A percentile compares a stretch with the other conserved stretches of the same genome.
Conservation (phyloP, 2,113 vertebrate species). For the Spea multiplicata region DNA sequence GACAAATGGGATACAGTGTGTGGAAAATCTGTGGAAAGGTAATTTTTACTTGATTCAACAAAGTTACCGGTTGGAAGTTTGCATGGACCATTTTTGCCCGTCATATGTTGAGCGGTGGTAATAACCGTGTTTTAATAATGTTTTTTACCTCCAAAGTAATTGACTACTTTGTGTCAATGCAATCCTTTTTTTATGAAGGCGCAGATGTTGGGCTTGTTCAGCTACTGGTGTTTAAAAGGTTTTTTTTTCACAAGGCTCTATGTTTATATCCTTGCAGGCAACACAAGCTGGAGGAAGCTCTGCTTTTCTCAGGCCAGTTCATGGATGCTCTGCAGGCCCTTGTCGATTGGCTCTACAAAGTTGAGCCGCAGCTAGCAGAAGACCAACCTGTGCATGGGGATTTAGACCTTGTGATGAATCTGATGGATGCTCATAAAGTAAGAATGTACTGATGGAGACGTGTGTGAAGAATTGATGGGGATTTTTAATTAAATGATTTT, state of each 20-base stretch:
- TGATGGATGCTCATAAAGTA: constrained; percentile 98
- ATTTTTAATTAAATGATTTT: neutral
- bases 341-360: constrained; percentile 96
- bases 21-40: constrained; percentile 97
- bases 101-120: no score
- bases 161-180: no score
- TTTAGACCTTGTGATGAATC: constrained; percentile 94
- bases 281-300: constrained; percentile 96
- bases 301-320: constrained; percentile 97
- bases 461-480: neutral
- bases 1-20: constrained; percentile 99
- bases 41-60: constrained; percentile 28
- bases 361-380: constrained; percentile 92
- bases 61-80: neutral
- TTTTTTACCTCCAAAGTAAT: no score
- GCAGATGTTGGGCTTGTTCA: no score
- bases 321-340: constrained; percentile 93
- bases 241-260: no score
- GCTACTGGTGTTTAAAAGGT: no score
- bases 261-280: constrained; percentile 71
- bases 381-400: constrained; percentile 95
- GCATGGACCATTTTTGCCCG: no score
- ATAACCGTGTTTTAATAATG: no score
- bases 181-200: no score
- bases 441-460: constrained; percentile 8